A percentile compares a stretch with the other conserved stretches of the same genome.
Evolutionary conservation across 2,888 invertebrate species (phyloP).

Genomic region (Microctonus brassicae): DNA sequence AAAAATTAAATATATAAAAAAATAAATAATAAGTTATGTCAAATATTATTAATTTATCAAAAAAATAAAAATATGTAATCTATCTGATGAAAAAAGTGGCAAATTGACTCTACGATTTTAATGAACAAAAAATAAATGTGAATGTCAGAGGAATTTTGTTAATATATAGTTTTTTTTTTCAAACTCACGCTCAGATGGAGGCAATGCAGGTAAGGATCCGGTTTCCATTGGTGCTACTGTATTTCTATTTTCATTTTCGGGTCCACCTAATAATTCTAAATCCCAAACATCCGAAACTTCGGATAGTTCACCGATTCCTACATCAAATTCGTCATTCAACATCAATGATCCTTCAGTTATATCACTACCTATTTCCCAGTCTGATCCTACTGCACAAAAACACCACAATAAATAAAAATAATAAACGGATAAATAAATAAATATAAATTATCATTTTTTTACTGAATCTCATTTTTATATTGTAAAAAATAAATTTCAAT

Average conservation of each 20-base stretch:
- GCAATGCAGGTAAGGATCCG: constrained; percentile 57
- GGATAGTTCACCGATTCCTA: constrained; percentile 50
- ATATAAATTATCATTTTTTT: constrained; percentile 5
- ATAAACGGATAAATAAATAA: too few species aligned
- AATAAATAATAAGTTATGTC: too few species aligned
- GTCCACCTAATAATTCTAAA: constrained; percentile 37
- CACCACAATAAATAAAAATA: neutral
- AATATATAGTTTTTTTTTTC: neutral
- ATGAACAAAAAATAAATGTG: too few species aligned
- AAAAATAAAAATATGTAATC: too few species aligned
- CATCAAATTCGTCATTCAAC: constrained; percentile 59
- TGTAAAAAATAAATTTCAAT: too few species aligned
- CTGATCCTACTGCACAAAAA: constrained; percentile 75
- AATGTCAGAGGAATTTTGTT: too few species aligned
- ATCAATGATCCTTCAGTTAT: constrained; percentile 68
- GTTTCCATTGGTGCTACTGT: constrained; percentile 50
- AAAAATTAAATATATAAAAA: too few species aligned
- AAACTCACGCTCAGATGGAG: constrained; percentile 47
- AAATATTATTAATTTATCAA: too few species aligned
- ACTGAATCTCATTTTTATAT: too few species aligned
- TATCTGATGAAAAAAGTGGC: too few species aligned
- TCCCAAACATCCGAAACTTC: constrained; percentile 57
- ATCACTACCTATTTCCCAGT: constrained; percentile 79
- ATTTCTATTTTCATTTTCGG: constrained; percentile 44
- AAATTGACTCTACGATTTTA: too few species aligned